These are phyloP conservation scores for Polymixis flavicincta DNA, from an alignment of 2,888 invertebrate species.

Conservation along the genomic window DNA sequence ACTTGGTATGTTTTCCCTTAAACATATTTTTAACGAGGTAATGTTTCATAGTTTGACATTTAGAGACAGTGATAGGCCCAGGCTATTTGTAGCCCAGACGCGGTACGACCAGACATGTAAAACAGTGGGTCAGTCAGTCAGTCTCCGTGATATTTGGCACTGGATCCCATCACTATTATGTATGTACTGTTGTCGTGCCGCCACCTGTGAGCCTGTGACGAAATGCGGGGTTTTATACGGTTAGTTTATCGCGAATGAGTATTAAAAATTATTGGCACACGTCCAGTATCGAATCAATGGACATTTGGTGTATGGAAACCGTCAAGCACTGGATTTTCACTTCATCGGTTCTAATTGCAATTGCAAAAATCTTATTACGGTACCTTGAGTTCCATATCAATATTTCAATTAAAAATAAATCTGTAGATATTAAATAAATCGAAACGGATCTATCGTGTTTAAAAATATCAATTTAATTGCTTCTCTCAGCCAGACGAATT, in stretches of 20 bases:
- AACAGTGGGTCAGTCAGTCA: conserved; percentile 63
- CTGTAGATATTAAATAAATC: conserved; percentile 25
- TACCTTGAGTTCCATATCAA: conserved; percentile 12
- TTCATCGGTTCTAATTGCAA: conserved; percentile 29
- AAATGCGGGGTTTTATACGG: conserved; percentile 39
- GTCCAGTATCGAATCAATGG: conserved; percentile 53
- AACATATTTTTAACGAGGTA: neutral
- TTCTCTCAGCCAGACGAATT: conserved; percentile 46
- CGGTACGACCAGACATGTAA: conserved; percentile 27
- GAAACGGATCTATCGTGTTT: conserved; percentile 41
- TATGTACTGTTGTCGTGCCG: conserved; percentile 42
- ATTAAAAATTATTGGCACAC: conserved; percentile 60
- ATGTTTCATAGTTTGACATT: conserved; percentile 17
- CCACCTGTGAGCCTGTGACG: conserved; percentile 43
- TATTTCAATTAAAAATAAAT: conserved; percentile 33
- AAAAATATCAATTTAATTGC: conserved; percentile 55
- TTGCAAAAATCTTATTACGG: conserved; percentile 14
- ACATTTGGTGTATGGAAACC: conserved; percentile 28
- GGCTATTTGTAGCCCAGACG: conserved; percentile 47
- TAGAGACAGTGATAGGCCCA: conserved; percentile 15
- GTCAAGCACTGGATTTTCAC: conserved; percentile 27
- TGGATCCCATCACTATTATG: conserved; percentile 39
- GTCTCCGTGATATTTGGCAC: conserved; percentile 55
- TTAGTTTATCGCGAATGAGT: conserved; percentile 50
- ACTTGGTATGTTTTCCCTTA: neutral